A percentile compares a stretch with the other conserved stretches of the same genome.
Conservation (phyloP, 2,888 invertebrate genomes). For the Oxytorus armatus region DNA sequence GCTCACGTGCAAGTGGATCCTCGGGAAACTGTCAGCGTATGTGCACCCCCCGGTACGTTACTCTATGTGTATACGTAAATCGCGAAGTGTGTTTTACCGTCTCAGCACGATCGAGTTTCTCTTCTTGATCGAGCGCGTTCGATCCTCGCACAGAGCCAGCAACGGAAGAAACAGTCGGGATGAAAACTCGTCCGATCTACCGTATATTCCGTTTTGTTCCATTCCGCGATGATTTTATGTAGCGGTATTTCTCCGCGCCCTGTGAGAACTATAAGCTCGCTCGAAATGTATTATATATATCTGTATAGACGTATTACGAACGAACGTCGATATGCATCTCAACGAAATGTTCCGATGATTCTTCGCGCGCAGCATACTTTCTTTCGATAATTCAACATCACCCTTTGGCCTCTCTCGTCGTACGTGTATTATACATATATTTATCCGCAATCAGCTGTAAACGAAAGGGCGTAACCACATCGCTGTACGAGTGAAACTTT, state of each 20-base stretch:
- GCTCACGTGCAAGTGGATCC: slow-evolving; percentile 36
- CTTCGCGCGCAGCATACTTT: slow-evolving; percentile 36
- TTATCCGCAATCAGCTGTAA: background rate
- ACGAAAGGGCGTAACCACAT: background rate
- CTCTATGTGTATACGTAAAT: slow-evolving; percentile 8
- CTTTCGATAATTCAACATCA: slow-evolving; percentile 61
- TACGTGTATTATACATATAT: background rate
- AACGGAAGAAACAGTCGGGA: slow-evolving; percentile 40
- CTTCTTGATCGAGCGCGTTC: slow-evolving; percentile 33
- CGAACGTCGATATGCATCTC: slow-evolving; percentile 52
- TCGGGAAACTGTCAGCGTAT: slow-evolving; percentile 2
- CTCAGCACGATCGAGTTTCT: slow-evolving; percentile 61
- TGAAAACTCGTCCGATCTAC: slow-evolving; percentile 58
- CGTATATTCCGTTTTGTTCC: slow-evolving; percentile 56
- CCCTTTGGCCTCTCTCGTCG: slow-evolving; percentile 50
- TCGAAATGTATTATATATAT: slow-evolving; percentile 13
- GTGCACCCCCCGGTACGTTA: background rate
- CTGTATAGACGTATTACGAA: background rate
- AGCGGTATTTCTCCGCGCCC: slow-evolving; percentile 57
- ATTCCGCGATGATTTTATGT: slow-evolving; percentile 62
- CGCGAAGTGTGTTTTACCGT: slow-evolving; percentile 46
- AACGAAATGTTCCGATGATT: slow-evolving; percentile 43
- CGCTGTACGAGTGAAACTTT: background rate
- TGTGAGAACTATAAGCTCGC: slow-evolving; percentile 50
- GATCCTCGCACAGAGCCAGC: background rate